These are phyloP conservation scores for Crotalus horridus DNA, from an alignment of 2,113 vertebrate genomes.

Conservation along the genomic window DNA sequence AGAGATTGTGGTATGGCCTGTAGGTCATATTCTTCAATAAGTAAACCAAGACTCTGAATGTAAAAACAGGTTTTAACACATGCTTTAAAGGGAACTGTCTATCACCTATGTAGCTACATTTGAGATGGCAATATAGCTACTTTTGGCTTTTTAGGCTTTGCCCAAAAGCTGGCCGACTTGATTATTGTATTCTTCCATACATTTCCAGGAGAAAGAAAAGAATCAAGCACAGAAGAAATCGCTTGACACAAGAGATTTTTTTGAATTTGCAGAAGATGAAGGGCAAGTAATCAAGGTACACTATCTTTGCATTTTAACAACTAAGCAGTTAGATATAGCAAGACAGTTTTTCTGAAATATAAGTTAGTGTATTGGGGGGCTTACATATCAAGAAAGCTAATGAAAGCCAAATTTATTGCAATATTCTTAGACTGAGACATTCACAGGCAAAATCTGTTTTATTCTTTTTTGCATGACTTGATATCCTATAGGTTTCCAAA, in stretches of 20 bases:
- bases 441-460: background rate
- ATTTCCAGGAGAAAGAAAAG: conserved; percentile 63
- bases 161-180: background rate
- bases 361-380: background rate
- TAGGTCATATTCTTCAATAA: background rate
- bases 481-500: background rate
- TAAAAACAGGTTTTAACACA: background rate
- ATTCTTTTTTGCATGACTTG: background rate
- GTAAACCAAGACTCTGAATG: background rate
- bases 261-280: background rate
- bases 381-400: background rate
- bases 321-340: background rate
- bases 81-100: background rate
- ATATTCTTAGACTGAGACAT: background rate
- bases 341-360: background rate
- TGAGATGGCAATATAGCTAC: background rate
- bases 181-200: background rate
- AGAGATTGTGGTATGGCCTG: background rate
- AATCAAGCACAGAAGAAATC: conserved; percentile 61
- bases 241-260: conserved; percentile 44
- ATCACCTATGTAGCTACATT: background rate
- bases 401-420: background rate
- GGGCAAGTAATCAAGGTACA: conserved; percentile 44
- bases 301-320: background rate
- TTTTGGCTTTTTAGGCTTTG: background rate